Evolutionary conservation across 2,888 invertebrate genomes (phyloP), one percentile per base, ranked within the genome.

Genomic region (Aricia artaxerxes): DNA sequence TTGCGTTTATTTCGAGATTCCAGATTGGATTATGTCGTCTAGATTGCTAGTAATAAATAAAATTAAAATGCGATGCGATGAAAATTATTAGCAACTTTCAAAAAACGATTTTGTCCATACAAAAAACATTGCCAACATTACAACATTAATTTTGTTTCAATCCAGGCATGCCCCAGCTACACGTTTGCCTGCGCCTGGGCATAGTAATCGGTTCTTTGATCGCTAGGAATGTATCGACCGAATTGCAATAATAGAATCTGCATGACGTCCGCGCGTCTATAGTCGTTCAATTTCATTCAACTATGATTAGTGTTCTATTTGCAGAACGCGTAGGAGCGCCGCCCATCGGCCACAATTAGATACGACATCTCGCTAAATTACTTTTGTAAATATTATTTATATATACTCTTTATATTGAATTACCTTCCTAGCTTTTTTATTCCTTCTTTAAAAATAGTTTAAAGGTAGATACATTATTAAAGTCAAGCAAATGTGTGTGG

Each of bases 1-100:
- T 84, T 83, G 84, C 82, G 86, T 87, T 16, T 24, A 76, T 76
- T 76, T 76, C 11, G 9, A 35, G 13, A 57, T 76, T 76, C 11
- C 4, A 35, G 13, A 57, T 57, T 53, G 57, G 35, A 35, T 76
- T 35, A 49, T 11, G 31, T 49, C 40, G n/a, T 16, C 16, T 57
- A 57, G 57, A 13, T 11, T 57, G 57, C 57, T 11, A 16, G 16
- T 11, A 11, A 16, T 57, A 57, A 16, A 57, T 57, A 16, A 57
- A 57, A 49, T n/a, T n/a, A n/a, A n/a, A n/a, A n/a, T n/a, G n/a
- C n/a, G n/a, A n/a, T n/a, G n/a, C n/a, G n/a, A n/a, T n/a, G n/a
- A n/a, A n/a, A n/a, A n/a, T n/a, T n/a, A n/a, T n/a, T n/a, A n/a
- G n/a, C n/a, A n/a, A n/a, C n/a, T n/a, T n/a, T 40, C 40, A 40